Percentiles rank a stretch among this genome's conserved stretches.
Evolutionary conservation across 1,140 invertebrate species (phyloP).

Genomic region (Tetramorium parvispinum): DNA sequence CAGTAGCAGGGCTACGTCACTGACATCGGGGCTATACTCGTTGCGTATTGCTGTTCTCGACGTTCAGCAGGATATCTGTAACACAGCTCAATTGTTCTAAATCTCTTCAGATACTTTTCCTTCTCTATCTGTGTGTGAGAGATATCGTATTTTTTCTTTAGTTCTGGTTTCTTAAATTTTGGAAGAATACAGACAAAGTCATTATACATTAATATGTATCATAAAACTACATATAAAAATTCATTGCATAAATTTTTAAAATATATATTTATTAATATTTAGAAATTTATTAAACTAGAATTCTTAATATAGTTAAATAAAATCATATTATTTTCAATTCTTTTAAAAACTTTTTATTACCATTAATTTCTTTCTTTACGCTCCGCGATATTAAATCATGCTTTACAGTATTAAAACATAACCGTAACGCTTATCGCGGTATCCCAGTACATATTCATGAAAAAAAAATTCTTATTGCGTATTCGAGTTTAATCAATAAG

Average conservation of each 20-base stretch:
- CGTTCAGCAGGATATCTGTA: neutral
- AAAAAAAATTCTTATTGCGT: neutral
- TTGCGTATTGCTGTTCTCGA: neutral
- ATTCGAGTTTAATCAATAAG: conserved; percentile 34
- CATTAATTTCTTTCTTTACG: neutral
- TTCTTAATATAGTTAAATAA: neutral
- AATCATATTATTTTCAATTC: neutral
- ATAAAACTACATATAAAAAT: neutral
- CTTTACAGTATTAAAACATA: neutral
- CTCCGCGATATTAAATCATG: neutral
- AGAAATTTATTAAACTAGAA: neutral
- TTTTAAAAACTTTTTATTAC: neutral
- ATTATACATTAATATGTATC: neutral
- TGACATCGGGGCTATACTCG: conserved; percentile 32
- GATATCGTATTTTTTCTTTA: neutral
- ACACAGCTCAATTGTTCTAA: neutral
- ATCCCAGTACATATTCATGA: neutral
- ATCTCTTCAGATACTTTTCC: neutral
- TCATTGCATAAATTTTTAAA: neutral
- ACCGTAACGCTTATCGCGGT: neutral
- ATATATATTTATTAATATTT: neutral
- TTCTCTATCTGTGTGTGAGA: neutral
- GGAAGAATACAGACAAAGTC: too few species aligned
- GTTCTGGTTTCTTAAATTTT: neutral
- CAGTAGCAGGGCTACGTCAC: conserved; percentile 48